Conservation (phyloP, 2,888 invertebrate species). For the Vanessa cardui region DNA sequence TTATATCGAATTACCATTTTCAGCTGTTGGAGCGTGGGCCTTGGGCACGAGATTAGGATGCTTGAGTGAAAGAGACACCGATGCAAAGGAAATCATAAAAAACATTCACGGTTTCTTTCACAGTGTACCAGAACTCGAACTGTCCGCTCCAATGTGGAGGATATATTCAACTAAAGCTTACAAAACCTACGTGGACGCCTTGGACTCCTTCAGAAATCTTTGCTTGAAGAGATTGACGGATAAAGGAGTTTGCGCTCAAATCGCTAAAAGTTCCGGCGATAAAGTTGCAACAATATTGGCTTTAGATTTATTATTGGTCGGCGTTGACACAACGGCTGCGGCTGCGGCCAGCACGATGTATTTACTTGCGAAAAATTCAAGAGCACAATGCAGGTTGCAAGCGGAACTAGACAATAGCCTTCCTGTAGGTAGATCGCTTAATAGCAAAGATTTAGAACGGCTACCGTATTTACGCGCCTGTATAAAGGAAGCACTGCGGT, state of each 20-base stretch:
- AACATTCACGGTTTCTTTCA: slow-evolving; percentile 90
- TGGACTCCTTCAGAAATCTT: slow-evolving; percentile 87
- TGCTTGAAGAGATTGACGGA: slow-evolving; percentile 72
- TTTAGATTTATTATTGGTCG: slow-evolving; percentile 89
- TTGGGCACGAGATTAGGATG: slow-evolving; percentile 91
- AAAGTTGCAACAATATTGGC: slow-evolving; percentile 87
- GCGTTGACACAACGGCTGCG: slow-evolving; percentile 92
- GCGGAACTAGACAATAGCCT: slow-evolving; percentile 84
- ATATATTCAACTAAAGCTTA: slow-evolving; percentile 87
- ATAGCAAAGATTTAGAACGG: slow-evolving; percentile 83
- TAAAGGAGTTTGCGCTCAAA: slow-evolving; percentile 72
- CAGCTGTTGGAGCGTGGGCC: slow-evolving; percentile 91
- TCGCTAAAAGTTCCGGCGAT: slow-evolving; percentile 63
- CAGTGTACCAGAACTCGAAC: slow-evolving; percentile 88
- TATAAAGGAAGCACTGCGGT: slow-evolving; percentile 90
- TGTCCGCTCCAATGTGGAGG: slow-evolving; percentile 89
- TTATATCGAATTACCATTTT: slow-evolving; percentile 38
- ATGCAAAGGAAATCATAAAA: slow-evolving; percentile 89
- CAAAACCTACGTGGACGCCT: slow-evolving; percentile 86
- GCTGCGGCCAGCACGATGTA: slow-evolving; percentile 89
- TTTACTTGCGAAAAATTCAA: slow-evolving; percentile 87
- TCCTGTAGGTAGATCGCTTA: slow-evolving; percentile 80
- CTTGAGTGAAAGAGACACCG: slow-evolving; percentile 86
- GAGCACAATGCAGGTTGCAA: slow-evolving; percentile 85
- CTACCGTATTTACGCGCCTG: slow-evolving; percentile 89